Base-by-base conservation (phyloP, 2,797 vertebrate genomes). In the Microchirus variegatus region DNA sequence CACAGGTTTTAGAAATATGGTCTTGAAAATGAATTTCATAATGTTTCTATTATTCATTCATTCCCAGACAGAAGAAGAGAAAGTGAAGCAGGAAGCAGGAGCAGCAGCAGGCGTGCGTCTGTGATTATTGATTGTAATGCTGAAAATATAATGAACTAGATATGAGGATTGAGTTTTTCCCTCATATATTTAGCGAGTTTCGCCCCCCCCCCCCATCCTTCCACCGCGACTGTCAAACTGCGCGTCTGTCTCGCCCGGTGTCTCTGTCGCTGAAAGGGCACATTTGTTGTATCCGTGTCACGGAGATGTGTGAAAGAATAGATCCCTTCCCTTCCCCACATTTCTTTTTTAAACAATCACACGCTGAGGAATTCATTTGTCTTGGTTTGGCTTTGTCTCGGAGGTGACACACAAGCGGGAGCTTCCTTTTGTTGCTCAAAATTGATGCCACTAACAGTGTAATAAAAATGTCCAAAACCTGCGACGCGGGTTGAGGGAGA, bases 381-480 rank as follows among this genome's bases (percentile, higher is more conserved):
- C 89, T 90, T 92, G 80, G 89, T 92, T 89, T 80, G 84, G 83
- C 89, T 92, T 93, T 92, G 89, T 93, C 84, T 89, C 62, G 1
- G 71, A 64, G 78, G 87, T 90, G 92, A 91, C 89, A 85, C 84
- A 69, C 77, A 88, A 87, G 82, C 73, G 38, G 42, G 60, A 62
- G 64, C 63, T 72, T 72, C 70, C 88, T 83, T 91, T 91, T 92
- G 90, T 91, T 69, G 63, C 60, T 52, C 63, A 66, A 82, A 87
- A 91, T 92, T 86, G 84, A 93, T 89, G 89, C 70, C 36, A 67
- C 87, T 84, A 89, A 89, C 84, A 50, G 85, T 63, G 80, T 83
- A 89, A 91, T 92, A 91, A 93, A 93, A 91, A 89, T 54, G 83
- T 91, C 88, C 69, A 60, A 80, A 87, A 83, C 76, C 81, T 81